A percentile compares a stretch with the other conserved stretches of the same genome.
Evolutionary conservation across 1,140 invertebrate genomes (phyloP).

Genomic region (Cotesia vestalis): DNA sequence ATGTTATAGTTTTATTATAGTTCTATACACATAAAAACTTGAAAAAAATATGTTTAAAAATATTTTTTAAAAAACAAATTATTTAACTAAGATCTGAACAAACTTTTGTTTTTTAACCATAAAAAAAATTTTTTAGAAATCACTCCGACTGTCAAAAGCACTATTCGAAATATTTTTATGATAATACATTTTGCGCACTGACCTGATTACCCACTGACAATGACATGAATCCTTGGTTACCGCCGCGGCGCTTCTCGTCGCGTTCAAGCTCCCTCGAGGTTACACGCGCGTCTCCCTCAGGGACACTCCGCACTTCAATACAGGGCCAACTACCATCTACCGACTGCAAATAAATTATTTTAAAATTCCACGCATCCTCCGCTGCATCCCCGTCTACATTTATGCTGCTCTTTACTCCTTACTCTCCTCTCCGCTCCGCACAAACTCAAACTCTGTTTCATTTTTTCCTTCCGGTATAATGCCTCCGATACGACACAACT

Average conservation of each 20-base stretch:
- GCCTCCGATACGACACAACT: not conserved
- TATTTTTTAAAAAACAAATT: too few species aligned
- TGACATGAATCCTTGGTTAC: conserved; percentile 64
- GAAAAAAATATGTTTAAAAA: too few species aligned
- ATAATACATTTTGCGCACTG: conserved; percentile 56
- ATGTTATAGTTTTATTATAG: too few species aligned
- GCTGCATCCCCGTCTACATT: too few species aligned
- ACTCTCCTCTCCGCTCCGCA: not conserved
- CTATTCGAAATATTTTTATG: too few species aligned
- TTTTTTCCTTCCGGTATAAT: conserved; percentile 28
- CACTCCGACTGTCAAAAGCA: too few species aligned
- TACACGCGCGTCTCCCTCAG: conserved; percentile 18
- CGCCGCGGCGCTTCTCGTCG: conserved; percentile 39
- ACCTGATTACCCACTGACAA: conserved; percentile 70
- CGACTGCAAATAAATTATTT: not conserved
- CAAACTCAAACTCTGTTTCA: not conserved
- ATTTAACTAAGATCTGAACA: too few species aligned
- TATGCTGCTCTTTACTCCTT: not conserved
- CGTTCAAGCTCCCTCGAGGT: conserved; percentile 35
- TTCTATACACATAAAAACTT: too few species aligned
- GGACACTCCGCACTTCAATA: not conserved
- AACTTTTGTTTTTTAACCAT: too few species aligned
- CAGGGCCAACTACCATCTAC: not conserved
- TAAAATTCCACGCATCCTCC: not conserved
- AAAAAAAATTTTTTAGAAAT: too few species aligned